Conservation (phyloP, 2,797 vertebrate genomes). For the Microctenopoma lineatum region DNA sequence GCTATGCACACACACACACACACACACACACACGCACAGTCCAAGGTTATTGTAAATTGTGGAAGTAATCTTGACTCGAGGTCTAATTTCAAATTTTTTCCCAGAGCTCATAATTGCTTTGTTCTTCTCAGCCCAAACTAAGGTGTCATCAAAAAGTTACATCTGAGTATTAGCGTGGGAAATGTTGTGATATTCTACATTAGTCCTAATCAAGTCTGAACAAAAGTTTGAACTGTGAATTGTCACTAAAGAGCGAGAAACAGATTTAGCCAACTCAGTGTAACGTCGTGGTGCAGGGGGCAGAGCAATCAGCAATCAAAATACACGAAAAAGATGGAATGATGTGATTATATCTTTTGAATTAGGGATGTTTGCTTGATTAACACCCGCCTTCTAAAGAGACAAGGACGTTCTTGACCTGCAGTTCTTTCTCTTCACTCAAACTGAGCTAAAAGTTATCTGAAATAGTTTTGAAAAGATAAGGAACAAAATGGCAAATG, state of each 20-base stretch:
- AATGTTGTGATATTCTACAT: not conserved
- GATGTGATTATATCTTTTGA: constrained; percentile 2
- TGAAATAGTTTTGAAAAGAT: not conserved
- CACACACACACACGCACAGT: not conserved
- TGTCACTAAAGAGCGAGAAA: not conserved
- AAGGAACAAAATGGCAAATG: not conserved
- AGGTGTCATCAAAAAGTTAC: not conserved
- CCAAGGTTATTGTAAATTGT: not conserved
- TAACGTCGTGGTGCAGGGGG: constrained; percentile 6
- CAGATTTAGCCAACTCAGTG: not conserved
- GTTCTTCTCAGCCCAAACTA: not conserved
- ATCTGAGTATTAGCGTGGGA: not conserved
- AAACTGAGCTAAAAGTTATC: not conserved
- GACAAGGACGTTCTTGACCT: not conserved
- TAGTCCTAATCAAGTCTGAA: not conserved
- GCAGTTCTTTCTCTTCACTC: not conserved
- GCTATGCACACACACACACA: not conserved
- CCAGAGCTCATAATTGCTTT: not conserved
- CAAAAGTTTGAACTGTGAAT: not conserved
- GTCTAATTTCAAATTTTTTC: not conserved
- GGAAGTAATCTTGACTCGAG: constrained; percentile 6
- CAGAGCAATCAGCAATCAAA: constrained; percentile 31
- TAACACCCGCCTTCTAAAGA: constrained; percentile 4
- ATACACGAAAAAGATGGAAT: constrained; percentile 6
- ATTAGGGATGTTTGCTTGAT: constrained; percentile 12